Percentiles rank a stretch among this genome's conserved stretches.
These are phyloP conservation scores for Bombus waltoni DNA, from an alignment of 1,140 invertebrate genomes.

Conservation along the genomic window DNA sequence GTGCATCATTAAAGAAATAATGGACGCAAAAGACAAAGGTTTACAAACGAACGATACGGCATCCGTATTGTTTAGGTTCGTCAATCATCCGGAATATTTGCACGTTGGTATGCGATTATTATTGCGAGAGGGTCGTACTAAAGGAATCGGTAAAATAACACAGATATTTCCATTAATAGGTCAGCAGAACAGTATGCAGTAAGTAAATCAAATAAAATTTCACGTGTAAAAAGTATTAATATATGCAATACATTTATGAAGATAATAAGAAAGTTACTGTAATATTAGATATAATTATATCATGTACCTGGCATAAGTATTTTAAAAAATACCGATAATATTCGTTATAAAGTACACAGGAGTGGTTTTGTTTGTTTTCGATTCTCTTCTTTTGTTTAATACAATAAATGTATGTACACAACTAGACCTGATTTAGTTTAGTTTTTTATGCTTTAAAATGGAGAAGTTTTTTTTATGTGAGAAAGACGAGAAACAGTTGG, in stretches of 20 bases:
- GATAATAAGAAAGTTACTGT: conserved; percentile 13
- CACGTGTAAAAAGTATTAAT: conserved; percentile 38
- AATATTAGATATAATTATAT: neutral
- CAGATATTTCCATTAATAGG: conserved; percentile 89
- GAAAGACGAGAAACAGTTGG: neutral
- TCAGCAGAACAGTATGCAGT: conserved; percentile 67
- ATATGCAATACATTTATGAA: neutral
- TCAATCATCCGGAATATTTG: conserved; percentile 96
- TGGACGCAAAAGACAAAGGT: conserved; percentile 82
- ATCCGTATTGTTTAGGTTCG: conserved; percentile 94
- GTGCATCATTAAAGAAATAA: conserved; percentile 91
- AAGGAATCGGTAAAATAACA: conserved; percentile 95
- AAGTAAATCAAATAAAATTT: conserved; percentile 14
- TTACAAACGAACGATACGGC: conserved; percentile 93
- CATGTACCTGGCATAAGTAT: conserved; percentile 12
- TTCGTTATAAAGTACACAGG: neutral
- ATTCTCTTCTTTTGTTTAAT: neutral
- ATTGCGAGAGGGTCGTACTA: conserved; percentile 94
- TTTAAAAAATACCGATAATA: neutral
- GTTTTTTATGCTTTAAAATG: neutral
- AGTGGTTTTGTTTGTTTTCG: neutral
- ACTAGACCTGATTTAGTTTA: neutral
- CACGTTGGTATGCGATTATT: conserved; percentile 92
- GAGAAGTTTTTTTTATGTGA: neutral
- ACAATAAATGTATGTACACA: too few species aligned